Percentiles rank a stretch among this genome's conserved stretches.
These are phyloP conservation scores for Eueides isabella DNA, from an alignment of 1,140 invertebrate species.

Conservation along the genomic window DNA sequence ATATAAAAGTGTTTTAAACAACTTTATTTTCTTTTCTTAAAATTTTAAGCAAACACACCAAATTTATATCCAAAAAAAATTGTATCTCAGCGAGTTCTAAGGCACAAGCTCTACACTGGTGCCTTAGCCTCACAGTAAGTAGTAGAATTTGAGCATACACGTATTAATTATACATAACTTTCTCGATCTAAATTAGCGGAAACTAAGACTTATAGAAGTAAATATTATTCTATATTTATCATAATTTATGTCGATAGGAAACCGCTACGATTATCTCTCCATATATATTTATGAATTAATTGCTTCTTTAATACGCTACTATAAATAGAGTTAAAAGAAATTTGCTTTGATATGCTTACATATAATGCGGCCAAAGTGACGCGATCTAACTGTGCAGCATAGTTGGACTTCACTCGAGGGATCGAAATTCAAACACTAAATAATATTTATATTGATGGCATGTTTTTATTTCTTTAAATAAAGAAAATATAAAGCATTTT, in stretches of 20 bases:
- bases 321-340: conserved; percentile 34
- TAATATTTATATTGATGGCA: too few relatives aligned
- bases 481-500: too few relatives aligned
- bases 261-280: conserved; percentile 27
- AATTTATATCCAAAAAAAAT: too few relatives aligned
- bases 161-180: neutral
- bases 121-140: neutral
- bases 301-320: conserved; percentile 35
- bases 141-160: neutral
- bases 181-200: neutral
- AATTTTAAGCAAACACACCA: too few relatives aligned
- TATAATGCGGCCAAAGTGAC: neutral
- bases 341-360: neutral
- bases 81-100: too few relatives aligned
- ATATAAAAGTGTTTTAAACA: too few relatives aligned
- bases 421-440: too few relatives aligned
- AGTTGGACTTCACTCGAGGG: too few relatives aligned
- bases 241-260: conserved; percentile 9
- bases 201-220: neutral
- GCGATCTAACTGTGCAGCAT: too few relatives aligned
- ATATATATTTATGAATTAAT: conserved; percentile 32
- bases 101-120: too few relatives aligned
- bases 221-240: conserved; percentile 5
- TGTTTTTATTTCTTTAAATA: too few relatives aligned
- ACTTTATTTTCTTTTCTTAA: too few relatives aligned